phyloP scores from a whole-genome alignment of 2,113 vertebrate genomes.

The Pelodiscus sinensis region DNA sequence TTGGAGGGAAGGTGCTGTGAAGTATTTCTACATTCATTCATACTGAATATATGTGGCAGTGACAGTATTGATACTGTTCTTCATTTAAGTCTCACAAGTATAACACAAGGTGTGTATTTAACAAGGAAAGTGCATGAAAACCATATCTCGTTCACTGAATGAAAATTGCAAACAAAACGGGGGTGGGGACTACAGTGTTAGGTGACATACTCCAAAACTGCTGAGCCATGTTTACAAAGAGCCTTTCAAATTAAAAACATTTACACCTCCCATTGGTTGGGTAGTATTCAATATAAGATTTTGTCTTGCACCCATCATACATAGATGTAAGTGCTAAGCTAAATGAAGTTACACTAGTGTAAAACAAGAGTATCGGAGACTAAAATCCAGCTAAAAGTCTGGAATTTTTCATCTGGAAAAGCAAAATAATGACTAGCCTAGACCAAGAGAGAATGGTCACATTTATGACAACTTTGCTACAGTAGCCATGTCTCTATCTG shows the following conservation, averaged over 20 bases:
- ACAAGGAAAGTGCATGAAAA: background rate
- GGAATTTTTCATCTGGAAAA: background rate
- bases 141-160: background rate
- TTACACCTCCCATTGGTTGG: background rate
- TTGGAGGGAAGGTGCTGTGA: background rate
- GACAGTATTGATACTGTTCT: background rate
- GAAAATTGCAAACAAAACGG: background rate
- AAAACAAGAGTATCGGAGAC: too few species aligned
- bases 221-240: background rate
- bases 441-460: background rate
- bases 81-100: background rate
- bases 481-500: background rate
- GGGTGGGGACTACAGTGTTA: too few species aligned
- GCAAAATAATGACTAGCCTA: background rate
- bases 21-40: background rate
- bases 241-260: background rate
- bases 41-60: background rate
- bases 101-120: background rate
- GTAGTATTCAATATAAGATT: too few species aligned
- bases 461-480: background rate
- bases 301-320: background rate
- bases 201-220: background rate
- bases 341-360: background rate
- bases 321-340: too few species aligned
- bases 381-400: background rate